Percentiles rank a stretch among this genome's conserved stretches.
Evolutionary conservation across 2,888 invertebrate species (phyloP).

Genomic region (Phyllotreta cruciferae): DNA sequence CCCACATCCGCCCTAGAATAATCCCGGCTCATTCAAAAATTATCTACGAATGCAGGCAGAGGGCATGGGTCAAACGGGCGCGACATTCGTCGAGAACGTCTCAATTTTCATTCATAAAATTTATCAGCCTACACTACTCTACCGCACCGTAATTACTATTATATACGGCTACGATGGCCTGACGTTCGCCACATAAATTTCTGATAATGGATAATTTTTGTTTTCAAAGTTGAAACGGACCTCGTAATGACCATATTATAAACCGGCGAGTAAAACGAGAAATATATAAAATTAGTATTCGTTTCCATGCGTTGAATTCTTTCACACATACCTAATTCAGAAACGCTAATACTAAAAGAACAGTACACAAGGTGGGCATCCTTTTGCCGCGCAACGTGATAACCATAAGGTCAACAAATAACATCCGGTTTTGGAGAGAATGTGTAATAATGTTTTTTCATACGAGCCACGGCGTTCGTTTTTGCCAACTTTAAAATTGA

Average conservation of each 20-base stretch:
- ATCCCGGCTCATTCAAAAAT: constrained; percentile 17
- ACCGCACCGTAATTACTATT: constrained; percentile 14
- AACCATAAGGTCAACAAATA: constrained; percentile 22
- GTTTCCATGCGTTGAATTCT: constrained; percentile 17
- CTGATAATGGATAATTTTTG: background rate
- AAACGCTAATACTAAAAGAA: constrained; percentile 14
- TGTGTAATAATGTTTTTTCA: constrained; percentile 9
- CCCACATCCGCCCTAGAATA: constrained; percentile 26
- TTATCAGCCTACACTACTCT: constrained; percentile 19
- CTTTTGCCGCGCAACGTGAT: constrained; percentile 19
- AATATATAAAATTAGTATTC: constrained; percentile 13
- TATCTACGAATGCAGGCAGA: constrained; percentile 26
- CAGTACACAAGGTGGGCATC: constrained; percentile 20
- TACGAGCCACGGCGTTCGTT: too few relatives aligned
- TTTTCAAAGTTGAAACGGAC: background rate
- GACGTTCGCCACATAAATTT: too few relatives aligned
- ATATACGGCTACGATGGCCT: background rate
- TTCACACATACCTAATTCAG: constrained; percentile 21
- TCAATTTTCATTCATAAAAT: constrained; percentile 28
- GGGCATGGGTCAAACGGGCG: constrained; percentile 24
- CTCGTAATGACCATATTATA: too few relatives aligned
- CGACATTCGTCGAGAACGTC: constrained; percentile 18
- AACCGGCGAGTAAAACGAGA: too few relatives aligned
- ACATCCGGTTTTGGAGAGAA: constrained; percentile 11
- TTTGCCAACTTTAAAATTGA: too few relatives aligned